Base-by-base conservation (phyloP, 2,113 vertebrate species). In the Carassius auratus region DNA sequence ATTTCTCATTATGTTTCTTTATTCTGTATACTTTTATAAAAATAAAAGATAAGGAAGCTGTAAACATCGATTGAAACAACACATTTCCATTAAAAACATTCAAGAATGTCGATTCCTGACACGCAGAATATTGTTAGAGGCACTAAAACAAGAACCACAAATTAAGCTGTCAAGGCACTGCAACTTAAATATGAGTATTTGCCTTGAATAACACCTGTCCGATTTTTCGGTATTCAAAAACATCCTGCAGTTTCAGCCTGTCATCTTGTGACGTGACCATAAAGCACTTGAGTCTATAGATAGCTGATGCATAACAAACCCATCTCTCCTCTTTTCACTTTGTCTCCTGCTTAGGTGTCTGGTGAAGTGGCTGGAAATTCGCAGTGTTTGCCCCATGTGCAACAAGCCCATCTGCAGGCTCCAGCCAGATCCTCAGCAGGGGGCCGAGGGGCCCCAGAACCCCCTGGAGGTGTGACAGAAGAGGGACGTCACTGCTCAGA, bases 321-420 rank as follows among this genome's bases (percentile, higher is more conserved):
- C 36, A 5, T 38, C 50, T 61, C 2, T 84, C 4, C 50, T 33
- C 61, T 73, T 76, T 57, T 42, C 62, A 17, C 38, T 77, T 85
- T 36, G 5, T 86, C 71, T 77, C 33, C 15, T 50, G 13, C n/a
- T 48, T 85, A 96, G 95, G 91, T 95, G 95, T 93, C 87, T 96
- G 78, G 90, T 94, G n/a, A 96, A 95, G 86, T 95, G 95, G 95
- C 86, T 96, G 86, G 95, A 96, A 90, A 94, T 96, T 77, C 94
- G 95, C 81, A 95, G 94, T 8, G 93, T 95, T 13, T 96, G 95
- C 61, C 95, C 95, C 33, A 95, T 95, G 95, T 96, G 95, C 90
- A 96, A 95, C 92, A 95, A 94, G 87, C 90, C 92, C 66, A 93
- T 95, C 83, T 94, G 94, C 69, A 92, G 93, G 86, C 86, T 93